Evolutionary conservation across 1,140 invertebrate species (phyloP), one percentile per base, ranked within the genome.

Genomic region (Lycorma delicatula): DNA sequence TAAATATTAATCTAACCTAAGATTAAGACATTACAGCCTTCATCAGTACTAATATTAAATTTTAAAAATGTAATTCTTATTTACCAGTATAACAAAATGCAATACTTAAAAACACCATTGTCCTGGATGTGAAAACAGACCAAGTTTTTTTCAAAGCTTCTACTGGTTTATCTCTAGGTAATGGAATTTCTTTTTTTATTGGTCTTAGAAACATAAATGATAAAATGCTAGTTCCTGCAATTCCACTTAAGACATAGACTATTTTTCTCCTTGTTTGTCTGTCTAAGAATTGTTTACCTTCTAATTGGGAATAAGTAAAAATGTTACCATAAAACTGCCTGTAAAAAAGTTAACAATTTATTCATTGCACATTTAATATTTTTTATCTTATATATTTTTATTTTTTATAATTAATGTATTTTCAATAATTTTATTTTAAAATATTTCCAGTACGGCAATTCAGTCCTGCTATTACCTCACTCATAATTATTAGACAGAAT

Each of bases 281-380:
- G 29, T 53, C 50, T 31, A 53, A 34, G 3, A 53, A 28, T 22
- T 28, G 12, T 20, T 53, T 53, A 1, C 50, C 50, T 53, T 25
- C 28, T n/a, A 53, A 31, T n/a, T 53, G 50, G 29, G 36, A 53
- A 22, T 53, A 53, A 9, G 36, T 20, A 18, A 53, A 34, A 12
- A 53, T 13, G 18, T 53, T 53, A 12, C 50, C 50, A 53, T 53
- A 53, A 20, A 53, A 53, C 18, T 53, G 28, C n/a, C 50, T 53
- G 29, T 31, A 31, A 31, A 6, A 31, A 31, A 31, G 13, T 13
- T 13, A 31, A 31, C 6, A 31, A 31, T 13, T 31, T 6, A 7
- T 31, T 7, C 29, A 31, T 31, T 31, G 13, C 29, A 31, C 6
- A 31, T 31, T 31, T 7, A 13, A 7, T 31, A 31, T 13, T 31